phyloP scores from a whole-genome alignment of 2,113 vertebrate genomes.

The Miniopterus natalensis region DNA sequence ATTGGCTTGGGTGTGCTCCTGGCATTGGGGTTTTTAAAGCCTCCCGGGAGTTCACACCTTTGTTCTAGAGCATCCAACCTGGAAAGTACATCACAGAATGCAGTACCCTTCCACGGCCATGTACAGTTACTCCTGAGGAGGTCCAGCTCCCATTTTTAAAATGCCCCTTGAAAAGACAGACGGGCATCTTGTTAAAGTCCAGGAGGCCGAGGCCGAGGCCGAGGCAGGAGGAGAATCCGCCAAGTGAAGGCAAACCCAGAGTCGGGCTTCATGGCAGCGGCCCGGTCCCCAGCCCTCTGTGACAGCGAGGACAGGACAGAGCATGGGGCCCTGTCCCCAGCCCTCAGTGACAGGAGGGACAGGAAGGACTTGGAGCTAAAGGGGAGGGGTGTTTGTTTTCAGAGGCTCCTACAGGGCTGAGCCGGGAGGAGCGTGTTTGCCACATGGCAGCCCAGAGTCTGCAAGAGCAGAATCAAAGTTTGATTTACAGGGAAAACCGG shows the following conservation, averaged over 20 bases:
- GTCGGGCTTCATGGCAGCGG: neutral
- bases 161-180: neutral
- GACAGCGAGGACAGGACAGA: neutral
- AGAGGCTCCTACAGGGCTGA: neutral
- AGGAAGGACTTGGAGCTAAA: neutral
- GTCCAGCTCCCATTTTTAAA: neutral
- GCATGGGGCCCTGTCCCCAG: fast-evolving
- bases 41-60: neutral
- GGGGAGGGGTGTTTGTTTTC: neutral
- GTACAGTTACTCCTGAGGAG: neutral
- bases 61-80: neutral
- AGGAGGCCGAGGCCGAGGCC: fast-evolving
- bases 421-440: neutral
- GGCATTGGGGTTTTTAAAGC: neutral
- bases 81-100: neutral
- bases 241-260: fast-evolving
- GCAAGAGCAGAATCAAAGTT: conserved; percentile 26
- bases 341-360: neutral
- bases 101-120: neutral
- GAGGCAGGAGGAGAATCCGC: no score
- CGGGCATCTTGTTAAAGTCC: neutral
- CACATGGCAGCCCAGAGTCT: neutral
- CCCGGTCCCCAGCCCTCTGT: fast-evolving
- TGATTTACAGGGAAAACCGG: conserved; percentile 70
- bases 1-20: fast-evolving